A percentile compares a stretch with the other conserved stretches of the same genome.
Evolutionary conservation across 1,140 invertebrate genomes (phyloP).

Genomic region (Sesamia nonagrioides): DNA sequence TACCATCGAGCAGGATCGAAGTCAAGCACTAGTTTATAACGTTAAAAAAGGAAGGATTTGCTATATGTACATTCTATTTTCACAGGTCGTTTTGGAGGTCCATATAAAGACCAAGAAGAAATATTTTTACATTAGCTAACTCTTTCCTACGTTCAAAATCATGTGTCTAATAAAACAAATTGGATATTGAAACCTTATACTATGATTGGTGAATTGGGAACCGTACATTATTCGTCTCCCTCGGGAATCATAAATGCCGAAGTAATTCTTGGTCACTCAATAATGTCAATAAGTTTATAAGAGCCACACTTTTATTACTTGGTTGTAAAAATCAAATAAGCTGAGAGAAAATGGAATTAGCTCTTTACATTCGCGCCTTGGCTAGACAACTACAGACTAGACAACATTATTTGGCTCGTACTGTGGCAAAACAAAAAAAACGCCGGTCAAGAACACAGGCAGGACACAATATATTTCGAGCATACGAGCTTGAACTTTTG

Average conservation of each 20-base stretch:
- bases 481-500: background rate
- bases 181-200: conserved; percentile 19
- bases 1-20: no score
- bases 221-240: background rate
- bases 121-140: background rate
- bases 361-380: no score
- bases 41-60: background rate
- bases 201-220: conserved; percentile 1
- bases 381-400: no score
- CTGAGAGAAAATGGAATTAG: no score
- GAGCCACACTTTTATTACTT: background rate
- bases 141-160: background rate
- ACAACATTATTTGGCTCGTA: no score
- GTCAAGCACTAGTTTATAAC: no score
- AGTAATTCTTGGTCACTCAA: background rate
- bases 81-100: no score
- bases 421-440: background rate
- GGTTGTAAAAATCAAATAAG: background rate
- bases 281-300: background rate
- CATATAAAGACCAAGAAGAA: no score
- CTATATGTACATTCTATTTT: background rate
- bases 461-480: background rate
- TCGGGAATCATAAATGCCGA: background rate
- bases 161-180: conserved; percentile 1
- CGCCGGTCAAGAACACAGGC: background rate